phyloP scores from a whole-genome alignment of 2,113 vertebrate genomes.

The Sylvietta virens region DNA sequence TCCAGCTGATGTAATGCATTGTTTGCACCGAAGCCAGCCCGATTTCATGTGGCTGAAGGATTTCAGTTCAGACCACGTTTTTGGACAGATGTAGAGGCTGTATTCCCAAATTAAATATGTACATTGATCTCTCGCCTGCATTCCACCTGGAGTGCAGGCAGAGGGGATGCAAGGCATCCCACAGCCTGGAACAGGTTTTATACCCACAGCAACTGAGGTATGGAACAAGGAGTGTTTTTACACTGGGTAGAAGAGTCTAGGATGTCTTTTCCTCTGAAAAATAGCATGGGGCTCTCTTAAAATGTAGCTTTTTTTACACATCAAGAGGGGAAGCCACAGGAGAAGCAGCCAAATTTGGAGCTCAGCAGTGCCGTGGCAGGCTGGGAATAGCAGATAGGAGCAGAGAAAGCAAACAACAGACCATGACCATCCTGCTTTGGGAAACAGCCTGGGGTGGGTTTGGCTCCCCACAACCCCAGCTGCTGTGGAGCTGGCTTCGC shows the following conservation, averaged over 20 bases:
- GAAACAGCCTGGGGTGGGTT: background rate
- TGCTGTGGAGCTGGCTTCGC: background rate
- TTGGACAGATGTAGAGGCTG: background rate
- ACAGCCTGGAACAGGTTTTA: background rate
- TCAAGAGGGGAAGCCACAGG: background rate
- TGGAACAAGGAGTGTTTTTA: background rate
- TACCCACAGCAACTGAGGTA: background rate
- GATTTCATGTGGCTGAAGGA: background rate
- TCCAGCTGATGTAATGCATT: conserved; percentile 21
- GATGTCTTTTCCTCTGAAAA: background rate
- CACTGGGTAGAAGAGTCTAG: background rate
- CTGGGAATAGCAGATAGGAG: background rate
- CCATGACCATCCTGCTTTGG: background rate
- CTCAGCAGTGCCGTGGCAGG: background rate
- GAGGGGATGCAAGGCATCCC: background rate
- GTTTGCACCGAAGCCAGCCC: background rate
- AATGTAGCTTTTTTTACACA: background rate
- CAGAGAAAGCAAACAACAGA: background rate
- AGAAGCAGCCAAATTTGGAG: background rate
- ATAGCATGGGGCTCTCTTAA: background rate
- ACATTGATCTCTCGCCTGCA: background rate
- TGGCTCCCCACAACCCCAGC: background rate
- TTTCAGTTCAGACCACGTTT: background rate
- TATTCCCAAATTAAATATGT: background rate
- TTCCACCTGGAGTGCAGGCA: background rate